Percentiles rank a stretch among this genome's conserved stretches.
phyloP scores from a whole-genome alignment of 2,888 invertebrate species.

The Zygothrica quintamaculata region DNA sequence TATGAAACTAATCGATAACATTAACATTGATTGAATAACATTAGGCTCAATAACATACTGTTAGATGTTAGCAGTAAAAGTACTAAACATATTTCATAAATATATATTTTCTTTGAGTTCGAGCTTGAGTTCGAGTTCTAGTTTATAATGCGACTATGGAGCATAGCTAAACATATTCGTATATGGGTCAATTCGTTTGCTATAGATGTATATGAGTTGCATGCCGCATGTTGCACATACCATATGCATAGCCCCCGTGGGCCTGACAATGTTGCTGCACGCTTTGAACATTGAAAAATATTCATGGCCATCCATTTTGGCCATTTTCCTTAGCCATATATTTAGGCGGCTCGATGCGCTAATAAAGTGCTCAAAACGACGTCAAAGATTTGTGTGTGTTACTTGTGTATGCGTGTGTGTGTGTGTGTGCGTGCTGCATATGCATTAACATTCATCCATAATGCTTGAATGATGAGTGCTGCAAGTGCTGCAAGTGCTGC shows the following conservation, averaged over 20 bases:
- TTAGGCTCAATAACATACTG: neutral
- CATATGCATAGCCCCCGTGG: conserved; percentile 18
- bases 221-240: too few relatives aligned
- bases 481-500: conserved; percentile 9
- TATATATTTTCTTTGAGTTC: too few relatives aligned
- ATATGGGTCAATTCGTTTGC: conserved; percentile 45
- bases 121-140: conserved; percentile 11
- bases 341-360: conserved; percentile 62
- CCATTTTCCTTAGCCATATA: conserved; percentile 62
- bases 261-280: conserved; percentile 40
- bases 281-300: conserved; percentile 44
- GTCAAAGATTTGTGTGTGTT: conserved; percentile 21
- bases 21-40: neutral
- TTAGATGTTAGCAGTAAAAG: neutral
- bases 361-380: conserved; percentile 61
- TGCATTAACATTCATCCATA: conserved; percentile 74
- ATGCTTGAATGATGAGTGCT: conserved; percentile 61
- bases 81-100: neutral
- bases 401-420: conserved; percentile 13
- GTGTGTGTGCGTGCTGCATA: conserved; percentile 65
- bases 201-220: conserved; percentile 12
- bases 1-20: neutral
- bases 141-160: conserved; percentile 1
- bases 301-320: conserved; percentile 58
- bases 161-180: conserved; percentile 13